These are phyloP conservation scores for Archips xylosteana DNA, from an alignment of 2,888 invertebrate genomes.

Conservation along the genomic window DNA sequence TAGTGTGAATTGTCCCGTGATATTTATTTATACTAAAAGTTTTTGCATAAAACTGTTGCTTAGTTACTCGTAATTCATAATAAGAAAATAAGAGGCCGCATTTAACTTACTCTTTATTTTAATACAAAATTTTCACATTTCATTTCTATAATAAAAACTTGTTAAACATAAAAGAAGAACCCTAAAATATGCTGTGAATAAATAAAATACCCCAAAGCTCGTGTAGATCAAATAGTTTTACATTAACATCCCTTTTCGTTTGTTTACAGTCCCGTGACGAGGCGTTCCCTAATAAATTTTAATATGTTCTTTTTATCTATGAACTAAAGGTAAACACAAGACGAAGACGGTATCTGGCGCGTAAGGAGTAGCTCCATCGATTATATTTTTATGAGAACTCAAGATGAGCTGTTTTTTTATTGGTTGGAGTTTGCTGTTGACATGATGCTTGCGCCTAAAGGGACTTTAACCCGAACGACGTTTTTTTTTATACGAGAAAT, in stretches of 20 bases:
- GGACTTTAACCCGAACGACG: too few relatives aligned
- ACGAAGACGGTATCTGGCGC: constrained; percentile 27
- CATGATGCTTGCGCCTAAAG: background rate
- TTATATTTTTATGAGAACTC: constrained; percentile 30
- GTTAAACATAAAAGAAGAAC: background rate
- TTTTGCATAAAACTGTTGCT: too few relatives aligned
- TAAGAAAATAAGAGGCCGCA: too few relatives aligned
- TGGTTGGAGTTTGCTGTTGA: background rate
- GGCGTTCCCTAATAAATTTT: constrained; percentile 68
- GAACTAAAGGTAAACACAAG: constrained; percentile 45
- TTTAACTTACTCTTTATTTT: too few relatives aligned
- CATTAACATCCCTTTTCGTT: constrained; percentile 68
- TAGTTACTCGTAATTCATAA: too few relatives aligned
- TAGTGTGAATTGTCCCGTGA: too few relatives aligned
- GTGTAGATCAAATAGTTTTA: constrained; percentile 72
- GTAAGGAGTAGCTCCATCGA: constrained; percentile 33
- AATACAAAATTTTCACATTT: too few relatives aligned
- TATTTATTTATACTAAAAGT: too few relatives aligned
- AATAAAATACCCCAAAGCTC: constrained; percentile 51
- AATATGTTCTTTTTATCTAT: constrained; percentile 67
- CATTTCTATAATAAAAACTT: background rate
- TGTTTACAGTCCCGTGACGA: constrained; percentile 59
- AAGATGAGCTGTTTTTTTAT: constrained; percentile 15
- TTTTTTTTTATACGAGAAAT: too few relatives aligned
- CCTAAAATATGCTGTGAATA: constrained; percentile 42